These are phyloP conservation scores for Tinea trinotella DNA, from an alignment of 2,888 invertebrate species.

Conservation along the genomic window DNA sequence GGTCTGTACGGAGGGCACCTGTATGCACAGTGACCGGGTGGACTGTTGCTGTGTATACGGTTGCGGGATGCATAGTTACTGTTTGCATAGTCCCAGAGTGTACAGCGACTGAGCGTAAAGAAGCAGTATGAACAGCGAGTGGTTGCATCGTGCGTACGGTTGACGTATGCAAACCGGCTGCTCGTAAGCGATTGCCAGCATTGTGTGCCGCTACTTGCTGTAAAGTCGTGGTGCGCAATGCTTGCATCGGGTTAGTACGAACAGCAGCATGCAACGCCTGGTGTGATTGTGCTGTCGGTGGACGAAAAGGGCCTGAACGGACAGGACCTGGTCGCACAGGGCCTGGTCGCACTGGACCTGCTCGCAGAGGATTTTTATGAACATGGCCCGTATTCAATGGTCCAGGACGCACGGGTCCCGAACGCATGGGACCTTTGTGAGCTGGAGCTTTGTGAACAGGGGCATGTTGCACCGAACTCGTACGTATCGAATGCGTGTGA, in stretches of 20 bases:
- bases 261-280: background rate
- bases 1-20: background rate
- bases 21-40: slow-evolving; percentile 12
- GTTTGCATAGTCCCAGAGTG: background rate
- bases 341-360: background rate
- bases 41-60: background rate
- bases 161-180: background rate
- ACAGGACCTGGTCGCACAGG: too few species aligned
- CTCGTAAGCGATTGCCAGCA: background rate
- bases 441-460: background rate
- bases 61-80: slow-evolving; percentile 2
- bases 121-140: background rate
- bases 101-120: background rate
- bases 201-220: background rate
- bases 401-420: background rate
- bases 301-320: background rate
- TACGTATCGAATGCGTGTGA: background rate
- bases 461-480: background rate
- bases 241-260: background rate
- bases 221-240: background rate
- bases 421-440: too few species aligned
- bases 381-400: background rate
- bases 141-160: background rate
- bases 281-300: background rate
- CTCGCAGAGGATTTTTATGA: background rate